Conservation (phyloP, 1,140 invertebrate species). For the Leptopilina boulardi region DNA sequence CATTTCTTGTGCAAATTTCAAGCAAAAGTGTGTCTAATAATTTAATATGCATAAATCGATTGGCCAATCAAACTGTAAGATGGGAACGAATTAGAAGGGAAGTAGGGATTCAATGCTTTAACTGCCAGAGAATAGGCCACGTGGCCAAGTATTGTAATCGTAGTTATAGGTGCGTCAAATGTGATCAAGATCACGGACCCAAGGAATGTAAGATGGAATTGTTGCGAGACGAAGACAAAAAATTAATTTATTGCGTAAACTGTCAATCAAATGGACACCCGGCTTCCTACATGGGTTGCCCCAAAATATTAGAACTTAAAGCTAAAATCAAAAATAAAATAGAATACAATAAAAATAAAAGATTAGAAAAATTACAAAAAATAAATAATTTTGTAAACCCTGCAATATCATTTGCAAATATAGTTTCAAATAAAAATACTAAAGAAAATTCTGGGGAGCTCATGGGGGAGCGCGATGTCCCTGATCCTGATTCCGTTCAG, state of each 20-base stretch:
- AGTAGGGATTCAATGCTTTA: conserved; percentile 41
- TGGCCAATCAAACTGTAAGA: conserved; percentile 34
- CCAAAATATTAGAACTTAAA: conserved; percentile 9
- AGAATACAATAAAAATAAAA: not conserved
- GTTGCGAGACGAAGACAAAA: not conserved
- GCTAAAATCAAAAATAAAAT: conserved; percentile 3
- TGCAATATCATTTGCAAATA: not conserved
- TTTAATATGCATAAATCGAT: not conserved
- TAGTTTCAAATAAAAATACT: not conserved
- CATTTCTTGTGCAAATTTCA: not conserved
- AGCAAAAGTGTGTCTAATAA: not conserved
- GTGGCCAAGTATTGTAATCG: conserved; percentile 43
- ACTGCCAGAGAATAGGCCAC: conserved; percentile 47
- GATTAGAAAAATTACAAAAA: conserved; percentile 11
- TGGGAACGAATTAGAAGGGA: conserved; percentile 42
- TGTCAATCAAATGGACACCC: conserved; percentile 44
- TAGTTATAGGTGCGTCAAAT: conserved; percentile 44
- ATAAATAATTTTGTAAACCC: not conserved
- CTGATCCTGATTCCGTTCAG: not conserved
- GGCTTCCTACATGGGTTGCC: conserved; percentile 46
- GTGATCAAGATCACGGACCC: conserved; percentile 28
- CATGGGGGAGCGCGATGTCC: not conserved
- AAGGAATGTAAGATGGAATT: conserved; percentile 27
- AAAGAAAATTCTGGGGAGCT: not conserved
- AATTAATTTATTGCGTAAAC: conserved; percentile 38